phyloP scores from a whole-genome alignment of 2,888 invertebrate species.

The Crocallis elinguaria region DNA sequence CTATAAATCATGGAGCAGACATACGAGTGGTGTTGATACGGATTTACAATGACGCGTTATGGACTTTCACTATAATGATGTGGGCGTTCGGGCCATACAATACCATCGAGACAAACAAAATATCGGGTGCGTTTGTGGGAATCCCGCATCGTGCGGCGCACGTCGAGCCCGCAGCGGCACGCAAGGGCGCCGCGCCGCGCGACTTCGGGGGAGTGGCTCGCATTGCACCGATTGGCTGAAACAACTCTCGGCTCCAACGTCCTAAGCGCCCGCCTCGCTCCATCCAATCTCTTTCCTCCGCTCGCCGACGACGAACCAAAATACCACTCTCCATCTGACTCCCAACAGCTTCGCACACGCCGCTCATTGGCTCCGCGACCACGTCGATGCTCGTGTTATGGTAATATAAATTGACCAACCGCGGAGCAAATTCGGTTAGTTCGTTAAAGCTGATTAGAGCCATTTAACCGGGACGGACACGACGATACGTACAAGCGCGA shows the following conservation, averaged over 20 bases:
- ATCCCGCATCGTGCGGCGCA: conserved; percentile 75
- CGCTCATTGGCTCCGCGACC: conserved; percentile 68
- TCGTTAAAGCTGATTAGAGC: conserved; percentile 85
- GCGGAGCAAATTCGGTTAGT: conserved; percentile 84
- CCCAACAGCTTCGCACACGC: conserved; percentile 49
- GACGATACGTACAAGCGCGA: conserved; percentile 79
- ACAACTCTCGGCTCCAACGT: conserved; percentile 39
- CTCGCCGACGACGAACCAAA: conserved; percentile 57
- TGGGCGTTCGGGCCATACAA: conserved; percentile 78
- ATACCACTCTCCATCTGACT: conserved; percentile 49
- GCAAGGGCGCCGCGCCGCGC: conserved; percentile 26
- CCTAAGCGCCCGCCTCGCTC: conserved; percentile 63
- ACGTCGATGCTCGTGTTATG: conserved; percentile 70
- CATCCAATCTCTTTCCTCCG: conserved; percentile 58
- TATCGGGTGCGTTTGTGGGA: conserved; percentile 74
- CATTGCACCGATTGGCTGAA: conserved; percentile 57
- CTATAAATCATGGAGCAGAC: conserved; percentile 78
- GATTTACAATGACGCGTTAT: conserved; percentile 78
- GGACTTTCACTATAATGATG: conserved; percentile 80
- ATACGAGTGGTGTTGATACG: conserved; percentile 76
- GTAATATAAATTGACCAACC: conserved; percentile 86
- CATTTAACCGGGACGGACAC: conserved; percentile 83
- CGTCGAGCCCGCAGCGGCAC: conserved; percentile 39
- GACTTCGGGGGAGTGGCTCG: conserved; percentile 54
- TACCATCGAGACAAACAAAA: conserved; percentile 70